A percentile compares a stretch with the other conserved stretches of the same genome.
phyloP scores from a whole-genome alignment of 64 coral and sea anemone genomes.

The Catalaphyllia jardinei region DNA sequence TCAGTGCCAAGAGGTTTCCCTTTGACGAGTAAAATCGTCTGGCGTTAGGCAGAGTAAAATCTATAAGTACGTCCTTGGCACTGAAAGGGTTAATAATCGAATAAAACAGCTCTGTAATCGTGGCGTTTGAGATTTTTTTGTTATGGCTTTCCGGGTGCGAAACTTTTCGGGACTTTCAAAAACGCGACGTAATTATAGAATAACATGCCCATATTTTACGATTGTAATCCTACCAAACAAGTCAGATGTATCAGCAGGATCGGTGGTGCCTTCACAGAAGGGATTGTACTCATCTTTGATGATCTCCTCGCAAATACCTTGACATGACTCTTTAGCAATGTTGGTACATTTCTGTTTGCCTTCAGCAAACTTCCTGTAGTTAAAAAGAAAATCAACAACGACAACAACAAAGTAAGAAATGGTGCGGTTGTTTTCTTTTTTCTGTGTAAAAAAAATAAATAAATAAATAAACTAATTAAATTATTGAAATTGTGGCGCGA shows the following conservation, averaged over 20 bases:
- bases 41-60: too few relatives aligned
- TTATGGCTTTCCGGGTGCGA: too few relatives aligned
- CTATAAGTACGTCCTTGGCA: too few relatives aligned
- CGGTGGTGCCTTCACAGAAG: background rate
- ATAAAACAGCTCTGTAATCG: too few relatives aligned
- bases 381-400: background rate
- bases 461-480: background rate
- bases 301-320: background rate
- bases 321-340: background rate
- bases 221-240: slow-evolving; percentile 12
- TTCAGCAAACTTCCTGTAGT: slow-evolving; percentile 16
- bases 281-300: slow-evolving; percentile 34
- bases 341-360: slow-evolving; percentile 19
- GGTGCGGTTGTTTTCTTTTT: too few relatives aligned
- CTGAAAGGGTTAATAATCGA: too few relatives aligned
- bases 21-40: too few relatives aligned
- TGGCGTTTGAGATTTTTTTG: too few relatives aligned
- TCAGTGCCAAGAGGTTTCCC: too few relatives aligned
- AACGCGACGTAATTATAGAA: background rate
- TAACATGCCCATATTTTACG: background rate
- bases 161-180: too few relatives aligned
- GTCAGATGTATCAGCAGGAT: background rate
- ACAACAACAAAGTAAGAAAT: too few relatives aligned
- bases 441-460: background rate
- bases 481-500: background rate